Base-by-base conservation (phyloP, 2,797 vertebrate genomes). In the Sebastes melanostomus region DNA sequence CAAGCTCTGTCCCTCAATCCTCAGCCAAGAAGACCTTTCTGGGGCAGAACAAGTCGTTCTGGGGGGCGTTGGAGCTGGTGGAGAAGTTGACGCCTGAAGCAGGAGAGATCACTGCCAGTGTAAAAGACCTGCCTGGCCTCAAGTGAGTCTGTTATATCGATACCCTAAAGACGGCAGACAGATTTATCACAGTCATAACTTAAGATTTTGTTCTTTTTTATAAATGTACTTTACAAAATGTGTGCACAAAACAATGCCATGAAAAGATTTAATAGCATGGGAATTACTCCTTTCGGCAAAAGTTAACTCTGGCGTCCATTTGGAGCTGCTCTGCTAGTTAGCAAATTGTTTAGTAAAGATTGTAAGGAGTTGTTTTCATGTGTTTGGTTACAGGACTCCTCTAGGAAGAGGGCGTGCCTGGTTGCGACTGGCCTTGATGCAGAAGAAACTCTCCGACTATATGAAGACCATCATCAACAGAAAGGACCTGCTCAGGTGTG, bases 401-500 rank as follows among this genome's bases (percentile, higher is more conserved):
- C 92, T 99, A 61, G 98, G 98, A 60, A 96, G 98, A 96, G 98
- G 98, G 54, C 97, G 98, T 56, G 98, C 98, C 55, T 99, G 98
- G 98, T 94, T 99, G 56, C 97, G 98, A 36, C 90, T 99, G 91
- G 98, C 98, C n/a, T 87, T 99, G 70, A 99, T 99, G 98, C 98
- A 99, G 93, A 99, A 99, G 95, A 99, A 99, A 77, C 97, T 99
- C 30, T 99, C 98, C 0, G 98, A 99, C 86, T 99, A 99, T 89
- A 99, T 99, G 98, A 99, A 99, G 93, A 98, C 98, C 82, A 96
- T 99, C 93, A 99, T 99, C 91, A 99, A 99, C 92, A 97, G 98
- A 82, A 99, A 99, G 91, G 98, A 99, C 90, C 96, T 99, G 86
- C 97, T 99, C 87, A 98, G 97, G 98, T 99, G 84, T 66, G 93